A percentile compares a stretch with the other conserved stretches of the same genome.
Conservation (phyloP, 2,797 vertebrate genomes). For the Psittacula derbiana region DNA sequence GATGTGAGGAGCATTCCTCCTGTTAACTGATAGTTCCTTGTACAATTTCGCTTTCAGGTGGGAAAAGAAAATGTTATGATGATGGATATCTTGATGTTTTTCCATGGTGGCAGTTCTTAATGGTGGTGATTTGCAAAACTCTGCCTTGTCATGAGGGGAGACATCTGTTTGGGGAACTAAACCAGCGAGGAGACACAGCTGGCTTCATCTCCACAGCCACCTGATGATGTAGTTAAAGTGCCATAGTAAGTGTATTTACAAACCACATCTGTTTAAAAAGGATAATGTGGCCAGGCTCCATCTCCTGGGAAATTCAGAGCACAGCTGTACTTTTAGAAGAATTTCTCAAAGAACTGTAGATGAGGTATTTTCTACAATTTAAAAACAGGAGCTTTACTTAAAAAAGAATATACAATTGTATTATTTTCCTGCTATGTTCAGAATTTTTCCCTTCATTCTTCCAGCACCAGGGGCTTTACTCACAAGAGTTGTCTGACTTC, state of each 20-base stretch:
- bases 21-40: neutral
- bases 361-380: neutral
- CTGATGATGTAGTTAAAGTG: neutral
- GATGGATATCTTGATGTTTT: neutral
- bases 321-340: neutral
- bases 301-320: neutral
- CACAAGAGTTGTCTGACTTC: neutral
- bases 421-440: neutral
- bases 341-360: neutral
- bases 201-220: neutral
- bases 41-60: neutral
- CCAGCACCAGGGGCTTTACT: neutral
- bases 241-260: neutral
- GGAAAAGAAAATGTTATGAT: neutral
- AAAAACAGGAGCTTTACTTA: neutral
- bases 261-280: neutral
- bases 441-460: neutral
- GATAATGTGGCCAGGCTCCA: neutral
- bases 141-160: neutral
- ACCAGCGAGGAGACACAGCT: neutral
- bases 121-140: neutral
- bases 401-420: neutral
- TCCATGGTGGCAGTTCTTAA: neutral
- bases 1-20: neutral
- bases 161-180: neutral